Base-by-base conservation (phyloP, 2,888 invertebrate genomes). In the Bellardia bayeri region DNA sequence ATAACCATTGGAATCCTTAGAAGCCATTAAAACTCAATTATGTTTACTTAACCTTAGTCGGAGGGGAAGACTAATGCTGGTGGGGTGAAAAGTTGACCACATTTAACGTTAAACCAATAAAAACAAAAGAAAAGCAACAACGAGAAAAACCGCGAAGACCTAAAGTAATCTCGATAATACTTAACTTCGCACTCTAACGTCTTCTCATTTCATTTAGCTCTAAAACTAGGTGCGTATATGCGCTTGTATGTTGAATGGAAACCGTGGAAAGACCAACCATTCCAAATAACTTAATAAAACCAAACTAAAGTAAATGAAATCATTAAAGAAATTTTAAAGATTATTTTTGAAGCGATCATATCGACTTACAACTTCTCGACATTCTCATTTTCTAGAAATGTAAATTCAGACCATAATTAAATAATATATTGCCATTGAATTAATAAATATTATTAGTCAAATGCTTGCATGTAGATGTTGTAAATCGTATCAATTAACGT, bases 11-110 rank as follows among this genome's bases (percentile, higher is more conserved):
- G 37, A 68, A 78, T 82, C 61, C 14, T 82, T 74, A 23, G 23
- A 61, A 82, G 51, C 82, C 80, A 86, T 86, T 86, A 86, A 86
- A 86, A 86, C 86, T 80, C 83, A 86, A 86, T 86, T 86, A 82
- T 58, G 64, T 64, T 63, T 69, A 82, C 75, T 82, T 78, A 72
- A 42, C 71, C 66, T 49, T 45, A 45, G 40, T 33, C 49, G 37
- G 42, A 61, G 72, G 14, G 23, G 37, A 56, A 23, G 63, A 14
- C 51, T 33, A 61, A 54, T 51, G 51, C 14, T 58, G 49, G 33
- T 49, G 49, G 13, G 58, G 30, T 13, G 3, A 49, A 61, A 63
- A 63, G 33, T 58, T 49, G 11, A 81, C 81, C 75, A 63, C 45
- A 69, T 75, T 86, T 68, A 61, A 86, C 40, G 45, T 64, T 54